Evolutionary conservation across 2,113 vertebrate genomes (phyloP).

Genomic region (Zeus faber): DNA sequence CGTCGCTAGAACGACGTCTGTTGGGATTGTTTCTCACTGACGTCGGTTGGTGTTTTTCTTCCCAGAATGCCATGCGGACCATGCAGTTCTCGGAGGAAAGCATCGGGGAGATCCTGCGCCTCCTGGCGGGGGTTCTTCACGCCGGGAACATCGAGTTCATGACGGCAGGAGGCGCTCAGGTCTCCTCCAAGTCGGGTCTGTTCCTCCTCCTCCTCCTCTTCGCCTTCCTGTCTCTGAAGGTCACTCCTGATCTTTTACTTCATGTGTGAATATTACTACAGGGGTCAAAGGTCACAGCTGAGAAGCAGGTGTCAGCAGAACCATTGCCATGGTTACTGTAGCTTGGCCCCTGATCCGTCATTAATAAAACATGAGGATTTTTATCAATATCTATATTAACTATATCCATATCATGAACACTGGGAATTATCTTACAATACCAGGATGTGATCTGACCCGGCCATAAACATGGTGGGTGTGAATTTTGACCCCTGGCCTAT

Average conservation of each 20-base stretch:
- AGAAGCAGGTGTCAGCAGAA: neutral
- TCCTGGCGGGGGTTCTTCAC: slow-evolving; percentile 90
- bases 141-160: slow-evolving; percentile 92
- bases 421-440: too few relatives aligned
- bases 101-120: slow-evolving; percentile 83
- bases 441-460: too few relatives aligned
- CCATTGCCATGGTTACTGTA: too few relatives aligned
- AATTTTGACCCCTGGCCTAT: too few relatives aligned
- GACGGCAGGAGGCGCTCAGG: slow-evolving; percentile 93
- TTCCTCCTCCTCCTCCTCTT: neutral
- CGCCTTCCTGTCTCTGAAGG: neutral
- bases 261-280: slow-evolving; percentile 8
- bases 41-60: neutral
- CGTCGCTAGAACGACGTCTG: too few relatives aligned
- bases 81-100: slow-evolving; percentile 92
- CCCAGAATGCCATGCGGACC: slow-evolving; percentile 88
- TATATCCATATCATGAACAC: too few relatives aligned
- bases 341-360: too few relatives aligned
- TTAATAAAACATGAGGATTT: too few relatives aligned
- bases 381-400: too few relatives aligned
- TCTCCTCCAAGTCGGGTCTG: slow-evolving; percentile 90
- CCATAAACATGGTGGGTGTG: too few relatives aligned
- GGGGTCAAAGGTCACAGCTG: neutral
- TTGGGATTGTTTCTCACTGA: neutral
- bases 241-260: neutral